phyloP scores from a whole-genome alignment of 2,113 vertebrate species.

The Saguinus midas region DNA sequence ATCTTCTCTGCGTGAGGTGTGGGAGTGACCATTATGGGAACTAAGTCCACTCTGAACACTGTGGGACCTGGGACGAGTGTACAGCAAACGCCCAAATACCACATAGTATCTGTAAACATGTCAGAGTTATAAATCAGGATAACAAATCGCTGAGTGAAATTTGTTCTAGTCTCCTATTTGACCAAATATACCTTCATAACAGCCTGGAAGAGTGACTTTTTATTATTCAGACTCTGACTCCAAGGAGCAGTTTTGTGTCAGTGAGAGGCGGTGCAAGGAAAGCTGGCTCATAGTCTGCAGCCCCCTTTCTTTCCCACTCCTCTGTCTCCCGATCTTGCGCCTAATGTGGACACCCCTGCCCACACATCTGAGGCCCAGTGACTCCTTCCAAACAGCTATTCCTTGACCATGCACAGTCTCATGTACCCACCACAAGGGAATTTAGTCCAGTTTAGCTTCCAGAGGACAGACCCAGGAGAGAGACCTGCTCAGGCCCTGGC shows the following conservation, averaged over 20 bases:
- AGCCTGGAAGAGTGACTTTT: neutral
- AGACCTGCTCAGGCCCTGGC: no score
- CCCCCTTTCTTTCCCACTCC: neutral
- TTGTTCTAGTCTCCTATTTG: neutral
- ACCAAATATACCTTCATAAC: neutral
- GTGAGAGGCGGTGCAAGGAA: neutral
- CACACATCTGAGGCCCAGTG: fast-evolving
- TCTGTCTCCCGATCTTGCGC: fast-evolving
- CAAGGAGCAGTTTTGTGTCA: neutral
- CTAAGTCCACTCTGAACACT: neutral
- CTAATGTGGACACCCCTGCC: neutral
- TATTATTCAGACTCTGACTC: neutral
- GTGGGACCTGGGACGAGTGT: neutral
- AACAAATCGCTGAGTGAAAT: no score
- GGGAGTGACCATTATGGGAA: neutral
- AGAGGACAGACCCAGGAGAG: neutral
- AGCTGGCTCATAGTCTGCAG: fast-evolving
- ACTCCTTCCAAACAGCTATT: neutral
- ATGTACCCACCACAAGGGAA: neutral
- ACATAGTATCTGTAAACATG: neutral
- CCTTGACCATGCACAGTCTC: neutral
- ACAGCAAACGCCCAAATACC: neutral
- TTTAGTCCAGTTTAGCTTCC: neutral
- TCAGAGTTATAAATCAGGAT: neutral
- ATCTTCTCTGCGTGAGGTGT: neutral